phyloP scores from a whole-genome alignment of 2,113 vertebrate species.

The Neofelis nebulosa region DNA sequence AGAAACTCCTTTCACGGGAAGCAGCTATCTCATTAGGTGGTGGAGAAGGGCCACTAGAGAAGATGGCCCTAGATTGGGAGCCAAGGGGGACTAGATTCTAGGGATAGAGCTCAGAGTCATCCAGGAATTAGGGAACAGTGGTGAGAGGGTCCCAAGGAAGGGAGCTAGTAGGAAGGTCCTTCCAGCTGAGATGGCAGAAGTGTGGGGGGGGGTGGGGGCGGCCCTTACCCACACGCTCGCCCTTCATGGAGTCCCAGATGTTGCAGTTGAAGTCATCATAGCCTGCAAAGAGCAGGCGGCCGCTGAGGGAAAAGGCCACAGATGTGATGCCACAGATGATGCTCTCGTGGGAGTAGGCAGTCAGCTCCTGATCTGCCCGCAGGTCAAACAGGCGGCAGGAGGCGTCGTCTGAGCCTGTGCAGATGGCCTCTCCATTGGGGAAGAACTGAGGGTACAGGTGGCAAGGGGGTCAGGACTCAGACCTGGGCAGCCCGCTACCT shows the following conservation, averaged over 20 bases:
- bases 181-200: neutral
- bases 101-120: neutral
- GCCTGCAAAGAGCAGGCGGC: constrained; percentile 94
- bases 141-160: neutral
- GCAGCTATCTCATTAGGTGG: neutral
- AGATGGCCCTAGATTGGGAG: neutral
- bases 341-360: constrained; percentile 92
- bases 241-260: constrained; percentile 94
- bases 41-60: neutral
- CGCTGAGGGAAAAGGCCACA: constrained; percentile 93
- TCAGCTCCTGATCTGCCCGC: constrained; percentile 97
- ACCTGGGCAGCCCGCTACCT: neutral
- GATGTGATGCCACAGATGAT: constrained; percentile 98
- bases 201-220: too few species aligned
- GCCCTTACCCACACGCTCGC: constrained; percentile 90
- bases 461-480: neutral
- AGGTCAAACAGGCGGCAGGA: constrained; percentile 96
- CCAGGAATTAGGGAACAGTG: neutral
- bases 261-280: constrained; percentile 99
- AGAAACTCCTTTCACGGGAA: neutral
- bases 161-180: neutral
- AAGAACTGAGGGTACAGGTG: constrained; percentile 90
- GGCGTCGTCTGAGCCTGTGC: constrained; percentile 96
- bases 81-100: neutral
- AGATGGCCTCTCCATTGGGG: constrained; percentile 95